phyloP scores from a whole-genome alignment of 2,797 vertebrate genomes.

The Hyperoplus lanceolatus region DNA sequence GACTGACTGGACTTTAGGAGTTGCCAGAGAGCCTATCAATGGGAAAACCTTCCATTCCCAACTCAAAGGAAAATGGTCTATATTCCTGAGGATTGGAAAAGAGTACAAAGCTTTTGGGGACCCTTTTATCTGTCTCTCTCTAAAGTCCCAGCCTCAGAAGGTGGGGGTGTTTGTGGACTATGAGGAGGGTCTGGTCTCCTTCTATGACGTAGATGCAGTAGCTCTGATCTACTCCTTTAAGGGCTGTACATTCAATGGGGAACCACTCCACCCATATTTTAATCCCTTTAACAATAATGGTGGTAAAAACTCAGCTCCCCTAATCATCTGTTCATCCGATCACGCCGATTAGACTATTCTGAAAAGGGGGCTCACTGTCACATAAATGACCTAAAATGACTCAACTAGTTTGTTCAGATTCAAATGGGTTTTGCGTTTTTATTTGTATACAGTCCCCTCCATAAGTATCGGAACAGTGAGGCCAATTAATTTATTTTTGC shows the following conservation, averaged over 20 bases:
- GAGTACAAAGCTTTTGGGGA: neutral
- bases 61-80: neutral
- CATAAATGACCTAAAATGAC: neutral
- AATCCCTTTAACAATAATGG: neutral
- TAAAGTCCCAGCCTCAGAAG: neutral
- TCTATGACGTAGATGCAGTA: conserved; percentile 3
- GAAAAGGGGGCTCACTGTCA: too few species aligned
- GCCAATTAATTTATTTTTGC: too few species aligned
- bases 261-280: neutral
- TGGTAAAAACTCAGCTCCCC: neutral
- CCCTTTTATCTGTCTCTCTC: accelerated
- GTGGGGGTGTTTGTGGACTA: conserved; percentile 4
- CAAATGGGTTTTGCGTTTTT: too few species aligned
- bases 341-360: neutral
- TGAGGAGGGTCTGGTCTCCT: neutral
- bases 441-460: too few species aligned
- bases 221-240: conserved; percentile 1
- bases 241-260: neutral
- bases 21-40: neutral
- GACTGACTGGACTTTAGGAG: conserved; percentile 3
- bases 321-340: neutral
- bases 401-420: neutral
- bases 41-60: neutral
- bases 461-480: too few species aligned
- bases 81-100: neutral